These are phyloP conservation scores for Dicyrtomina minuta DNA, from an alignment of 2,888 invertebrate genomes.

Conservation along the genomic window DNA sequence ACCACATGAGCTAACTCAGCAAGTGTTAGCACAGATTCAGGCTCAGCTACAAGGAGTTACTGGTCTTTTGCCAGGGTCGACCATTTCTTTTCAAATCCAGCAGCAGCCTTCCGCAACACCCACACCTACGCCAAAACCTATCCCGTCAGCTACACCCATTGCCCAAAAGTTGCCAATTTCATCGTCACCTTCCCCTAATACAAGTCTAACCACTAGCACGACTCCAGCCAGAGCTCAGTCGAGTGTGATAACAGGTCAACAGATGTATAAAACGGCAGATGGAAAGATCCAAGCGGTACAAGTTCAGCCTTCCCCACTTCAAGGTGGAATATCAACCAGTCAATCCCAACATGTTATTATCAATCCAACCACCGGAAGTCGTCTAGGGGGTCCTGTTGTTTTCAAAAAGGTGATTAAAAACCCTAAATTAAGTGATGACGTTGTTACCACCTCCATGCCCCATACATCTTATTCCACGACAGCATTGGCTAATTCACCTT, in stretches of 20 bases:
- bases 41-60: constrained; percentile 29
- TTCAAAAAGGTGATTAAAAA: constrained; percentile 28
- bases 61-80: constrained; percentile 20
- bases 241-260: constrained; percentile 5
- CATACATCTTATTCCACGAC: neutral
- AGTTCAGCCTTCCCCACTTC: neutral
- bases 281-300: constrained; percentile 26
- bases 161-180: constrained; percentile 6
- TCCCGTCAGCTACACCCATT: neutral
- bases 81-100: constrained; percentile 29
- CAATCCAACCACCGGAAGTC: neutral
- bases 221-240: constrained; percentile 61
- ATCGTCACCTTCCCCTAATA: neutral
- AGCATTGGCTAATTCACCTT: neutral
- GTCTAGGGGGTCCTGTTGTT: constrained; percentile 6
- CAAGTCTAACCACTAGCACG: constrained; percentile 38
- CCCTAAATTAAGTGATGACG: constrained; percentile 4
- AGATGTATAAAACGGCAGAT: constrained; percentile 19
- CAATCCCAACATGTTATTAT: neutral
- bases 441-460: neutral
- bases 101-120: constrained; percentile 18
- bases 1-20: constrained; percentile 28
- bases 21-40: constrained; percentile 30
- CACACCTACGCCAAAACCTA: neutral
- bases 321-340: neutral